Evolutionary conservation across 1,140 invertebrate genomes (phyloP).

Genomic region (Cyrtorhinus lividipennis): DNA sequence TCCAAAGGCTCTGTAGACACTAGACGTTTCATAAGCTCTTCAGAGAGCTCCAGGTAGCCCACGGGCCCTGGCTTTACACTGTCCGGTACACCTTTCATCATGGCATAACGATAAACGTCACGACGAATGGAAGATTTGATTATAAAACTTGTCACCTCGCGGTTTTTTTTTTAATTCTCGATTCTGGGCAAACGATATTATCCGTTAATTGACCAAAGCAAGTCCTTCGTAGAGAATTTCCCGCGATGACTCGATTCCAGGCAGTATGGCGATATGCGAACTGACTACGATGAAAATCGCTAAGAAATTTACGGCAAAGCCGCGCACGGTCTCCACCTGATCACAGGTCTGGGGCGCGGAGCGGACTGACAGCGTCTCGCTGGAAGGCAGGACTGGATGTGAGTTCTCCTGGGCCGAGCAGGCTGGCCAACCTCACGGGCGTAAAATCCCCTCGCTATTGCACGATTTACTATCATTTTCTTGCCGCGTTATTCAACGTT

Average conservation of each 20-base stretch:
- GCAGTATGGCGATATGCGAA: background rate
- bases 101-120: background rate
- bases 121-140: background rate
- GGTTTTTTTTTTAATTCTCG: background rate
- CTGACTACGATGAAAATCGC: background rate
- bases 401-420: too few relatives aligned
- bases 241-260: too few relatives aligned
- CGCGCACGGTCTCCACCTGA: background rate
- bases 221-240: too few relatives aligned
- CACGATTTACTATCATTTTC: too few relatives aligned
- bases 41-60: constrained; percentile 23
- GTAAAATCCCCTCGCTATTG: too few relatives aligned
- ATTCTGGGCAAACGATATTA: too few relatives aligned
- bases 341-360: constrained; percentile 4
- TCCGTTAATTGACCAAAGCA: too few relatives aligned
- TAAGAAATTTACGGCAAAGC: background rate
- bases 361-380: background rate
- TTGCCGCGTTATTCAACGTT: too few relatives aligned
- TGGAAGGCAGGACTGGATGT: background rate
- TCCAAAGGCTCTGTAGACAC: constrained; percentile 24
- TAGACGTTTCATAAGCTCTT: constrained; percentile 21
- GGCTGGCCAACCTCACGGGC: too few relatives aligned
- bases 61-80: background rate
- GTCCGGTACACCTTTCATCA: constrained; percentile 7
- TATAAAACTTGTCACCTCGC: background rate